phyloP scores from a whole-genome alignment of 2,113 vertebrate genomes.

The Ailuropoda melanoleuca region DNA sequence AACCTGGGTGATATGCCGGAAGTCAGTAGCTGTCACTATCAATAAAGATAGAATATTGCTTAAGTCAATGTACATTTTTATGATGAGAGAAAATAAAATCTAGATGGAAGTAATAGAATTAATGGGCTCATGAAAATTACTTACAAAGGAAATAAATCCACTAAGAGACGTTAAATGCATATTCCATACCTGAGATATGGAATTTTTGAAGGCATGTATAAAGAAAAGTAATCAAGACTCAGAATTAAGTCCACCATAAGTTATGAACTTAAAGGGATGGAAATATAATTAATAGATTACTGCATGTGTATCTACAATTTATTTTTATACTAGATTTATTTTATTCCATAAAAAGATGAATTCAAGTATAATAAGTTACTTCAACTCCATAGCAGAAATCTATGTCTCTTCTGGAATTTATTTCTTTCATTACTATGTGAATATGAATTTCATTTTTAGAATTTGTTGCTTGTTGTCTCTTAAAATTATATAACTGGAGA shows the following conservation, averaged over 20 bases:
- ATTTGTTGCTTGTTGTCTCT: neutral
- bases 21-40: neutral
- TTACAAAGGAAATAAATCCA: constrained; percentile 31
- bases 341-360: neutral
- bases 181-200: neutral
- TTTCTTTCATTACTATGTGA: neutral
- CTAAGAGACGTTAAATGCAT: neutral
- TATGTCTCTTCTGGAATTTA: neutral
- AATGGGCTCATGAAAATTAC: neutral
- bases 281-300: neutral
- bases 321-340: constrained; percentile 20
- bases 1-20: neutral
- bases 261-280: neutral
- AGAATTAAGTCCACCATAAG: neutral
- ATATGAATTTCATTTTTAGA: constrained; percentile 10
- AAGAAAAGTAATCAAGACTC: neutral
- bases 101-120: neutral
- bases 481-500: neutral
- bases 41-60: neutral
- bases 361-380: neutral
- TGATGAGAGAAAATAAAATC: constrained; percentile 20
- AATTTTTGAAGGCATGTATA: neutral
- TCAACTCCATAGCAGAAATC: neutral
- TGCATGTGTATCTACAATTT: neutral
- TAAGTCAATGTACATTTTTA: neutral